phyloP scores from a whole-genome alignment of 2,797 vertebrate species.

The Tenualosa thibaudeaui region DNA sequence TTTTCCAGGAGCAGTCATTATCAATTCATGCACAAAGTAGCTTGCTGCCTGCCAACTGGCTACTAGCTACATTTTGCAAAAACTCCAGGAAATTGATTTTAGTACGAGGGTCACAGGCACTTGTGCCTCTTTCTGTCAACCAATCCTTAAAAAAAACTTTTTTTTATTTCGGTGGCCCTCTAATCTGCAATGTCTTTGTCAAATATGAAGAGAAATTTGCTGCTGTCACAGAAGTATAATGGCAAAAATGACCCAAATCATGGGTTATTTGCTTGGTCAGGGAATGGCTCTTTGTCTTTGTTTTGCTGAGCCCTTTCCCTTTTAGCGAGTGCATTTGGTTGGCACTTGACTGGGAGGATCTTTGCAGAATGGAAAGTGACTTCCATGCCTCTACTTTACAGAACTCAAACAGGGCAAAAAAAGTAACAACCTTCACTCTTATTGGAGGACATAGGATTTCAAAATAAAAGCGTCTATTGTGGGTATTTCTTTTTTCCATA shows the following conservation, averaged over 20 bases:
- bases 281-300: neutral
- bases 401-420: neutral
- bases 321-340: neutral
- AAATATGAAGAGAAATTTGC: neutral
- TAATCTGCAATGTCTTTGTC: neutral
- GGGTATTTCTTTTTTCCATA: neutral
- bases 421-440: neutral
- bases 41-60: neutral
- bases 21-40: neutral
- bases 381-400: neutral
- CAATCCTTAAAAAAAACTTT: neutral
- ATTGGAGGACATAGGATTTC: neutral
- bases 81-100: neutral
- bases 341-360: neutral
- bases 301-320: neutral
- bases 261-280: neutral
- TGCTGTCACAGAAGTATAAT: neutral
- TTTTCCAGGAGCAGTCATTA: conserved; percentile 10
- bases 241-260: neutral
- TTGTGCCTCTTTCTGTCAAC: neutral
- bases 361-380: neutral
- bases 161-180: neutral
- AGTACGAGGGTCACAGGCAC: neutral
- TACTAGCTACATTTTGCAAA: conserved; percentile 18
- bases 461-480: neutral